Evolutionary conservation across 2,888 invertebrate species (phyloP), one percentile per base, ranked within the genome.

Genomic region (Rhabditoides inermis): DNA sequence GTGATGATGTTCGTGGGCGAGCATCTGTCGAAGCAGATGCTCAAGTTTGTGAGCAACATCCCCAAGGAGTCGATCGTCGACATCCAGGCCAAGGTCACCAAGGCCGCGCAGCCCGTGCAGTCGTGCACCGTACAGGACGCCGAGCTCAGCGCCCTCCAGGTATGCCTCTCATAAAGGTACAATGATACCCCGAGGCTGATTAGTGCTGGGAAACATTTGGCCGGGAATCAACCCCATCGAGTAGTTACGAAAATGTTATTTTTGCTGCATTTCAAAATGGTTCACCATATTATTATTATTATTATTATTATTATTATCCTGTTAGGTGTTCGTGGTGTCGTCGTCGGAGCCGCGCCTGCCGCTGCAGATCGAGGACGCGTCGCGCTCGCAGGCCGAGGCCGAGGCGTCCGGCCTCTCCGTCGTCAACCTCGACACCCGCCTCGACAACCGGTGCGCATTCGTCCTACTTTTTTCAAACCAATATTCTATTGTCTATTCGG

Each of bases 361-460:
- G 0, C 77, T 98, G 55, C 89, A 88, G 78, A 88, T 99, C 49
- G 98, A 99, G 74, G 98, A 99, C 81, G 95, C 95, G 0, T 83
- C 88, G 0, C 81, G 98, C 41, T 47, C 30, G 18, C 58, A 63
- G 0, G 54, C 60, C 32, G 62, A 64, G 47, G 65, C 64, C 42
- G 86, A 88, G 63, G 85, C 84, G 62, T 82, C 70, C 7, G 64
- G 61, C 6, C 59, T 75, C 39, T 68, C 71, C 20, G 58, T 61
- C 25, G 98, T 95, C 4, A 91, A 94, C 79, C 92, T 95, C 79
- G 98, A 99, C 79, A 95, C 94, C 80, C 68, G 95, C 46, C 81
- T 98, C 45, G 95, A 98, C 79, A 91, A 94, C 79, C 82, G 92
- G 71, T 72, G 37, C 26, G 39, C n/a, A 27, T 49, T n/a, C n/a